Conservation (phyloP, 2,797 vertebrate species). For the Smutsia temminckii region DNA sequence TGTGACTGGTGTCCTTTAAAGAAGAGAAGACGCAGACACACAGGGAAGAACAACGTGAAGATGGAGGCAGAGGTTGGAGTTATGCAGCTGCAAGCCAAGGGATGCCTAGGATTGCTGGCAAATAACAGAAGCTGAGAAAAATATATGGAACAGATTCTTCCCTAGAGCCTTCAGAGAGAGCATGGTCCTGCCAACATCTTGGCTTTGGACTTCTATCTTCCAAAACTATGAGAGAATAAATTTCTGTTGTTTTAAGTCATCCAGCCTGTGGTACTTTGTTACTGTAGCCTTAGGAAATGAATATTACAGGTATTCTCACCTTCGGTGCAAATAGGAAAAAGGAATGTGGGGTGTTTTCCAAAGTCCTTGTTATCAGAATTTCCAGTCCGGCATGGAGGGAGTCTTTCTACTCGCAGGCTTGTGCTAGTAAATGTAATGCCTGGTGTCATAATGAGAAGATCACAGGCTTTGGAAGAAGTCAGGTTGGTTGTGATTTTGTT, state of each 20-base stretch:
- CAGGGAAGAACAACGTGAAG: background rate
- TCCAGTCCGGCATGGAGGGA: background rate
- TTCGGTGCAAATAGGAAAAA: background rate
- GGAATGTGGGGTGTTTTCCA: background rate
- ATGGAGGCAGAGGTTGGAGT: background rate
- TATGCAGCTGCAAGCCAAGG: background rate
- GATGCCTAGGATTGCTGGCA: background rate
- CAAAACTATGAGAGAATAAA: background rate
- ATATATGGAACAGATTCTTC: background rate
- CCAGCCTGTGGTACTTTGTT: background rate
- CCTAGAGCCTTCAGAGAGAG: background rate
- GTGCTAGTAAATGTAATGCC: background rate
- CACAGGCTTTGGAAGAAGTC: background rate
- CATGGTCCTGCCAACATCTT: background rate
- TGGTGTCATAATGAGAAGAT: background rate
- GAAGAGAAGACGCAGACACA: background rate
- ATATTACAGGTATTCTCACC: background rate
- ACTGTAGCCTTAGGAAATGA: background rate
- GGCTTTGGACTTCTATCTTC: background rate
- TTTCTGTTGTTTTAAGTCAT: background rate
- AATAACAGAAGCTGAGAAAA: background rate
- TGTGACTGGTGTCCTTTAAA: background rate
- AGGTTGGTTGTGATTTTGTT: background rate
- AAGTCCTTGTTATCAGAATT: background rate
- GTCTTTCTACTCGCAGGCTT: background rate